A percentile compares a stretch with the other conserved stretches of the same genome.
phyloP scores from a whole-genome alignment of 2,888 invertebrate genomes.

The Trachelus iudaicus region DNA sequence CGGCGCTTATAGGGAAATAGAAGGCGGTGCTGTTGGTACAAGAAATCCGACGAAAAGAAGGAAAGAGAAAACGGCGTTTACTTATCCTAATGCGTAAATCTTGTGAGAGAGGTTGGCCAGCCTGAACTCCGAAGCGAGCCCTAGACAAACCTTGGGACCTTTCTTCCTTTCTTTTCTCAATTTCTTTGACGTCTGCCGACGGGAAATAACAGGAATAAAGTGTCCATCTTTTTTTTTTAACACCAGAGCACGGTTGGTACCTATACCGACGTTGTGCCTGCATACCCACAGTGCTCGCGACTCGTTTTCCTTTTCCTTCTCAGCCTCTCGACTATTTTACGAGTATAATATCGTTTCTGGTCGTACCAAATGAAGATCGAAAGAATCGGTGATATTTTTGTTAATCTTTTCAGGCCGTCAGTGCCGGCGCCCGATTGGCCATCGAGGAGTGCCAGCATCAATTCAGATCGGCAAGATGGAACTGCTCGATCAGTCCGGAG shows the following conservation, averaged over 20 bases:
- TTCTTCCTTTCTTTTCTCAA: conserved; percentile 18
- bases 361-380: conserved; percentile 33
- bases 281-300: background rate
- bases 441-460: conserved; percentile 92
- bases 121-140: conserved; percentile 17
- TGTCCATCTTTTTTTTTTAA: no score
- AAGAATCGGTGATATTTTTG: background rate
- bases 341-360: conserved; percentile 18
- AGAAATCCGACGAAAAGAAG: no score
- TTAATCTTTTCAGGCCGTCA: conserved; percentile 75
- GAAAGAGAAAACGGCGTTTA: conserved; percentile 44
- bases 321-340: conserved; percentile 5
- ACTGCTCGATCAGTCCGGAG: conserved; percentile 82
- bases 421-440: conserved; percentile 84
- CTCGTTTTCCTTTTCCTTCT: background rate
- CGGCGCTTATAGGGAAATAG: no score
- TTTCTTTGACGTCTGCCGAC: conserved; percentile 45
- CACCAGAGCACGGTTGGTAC: no score
- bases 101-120: conserved; percentile 28
- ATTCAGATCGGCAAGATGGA: conserved; percentile 89
- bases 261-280: no score
- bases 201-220: conserved; percentile 1
- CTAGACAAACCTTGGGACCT: conserved; percentile 41
- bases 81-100: conserved; percentile 52
- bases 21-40: no score